phyloP scores from a whole-genome alignment of 2,888 invertebrate species.

The Heteromyza rotundicornis region DNA sequence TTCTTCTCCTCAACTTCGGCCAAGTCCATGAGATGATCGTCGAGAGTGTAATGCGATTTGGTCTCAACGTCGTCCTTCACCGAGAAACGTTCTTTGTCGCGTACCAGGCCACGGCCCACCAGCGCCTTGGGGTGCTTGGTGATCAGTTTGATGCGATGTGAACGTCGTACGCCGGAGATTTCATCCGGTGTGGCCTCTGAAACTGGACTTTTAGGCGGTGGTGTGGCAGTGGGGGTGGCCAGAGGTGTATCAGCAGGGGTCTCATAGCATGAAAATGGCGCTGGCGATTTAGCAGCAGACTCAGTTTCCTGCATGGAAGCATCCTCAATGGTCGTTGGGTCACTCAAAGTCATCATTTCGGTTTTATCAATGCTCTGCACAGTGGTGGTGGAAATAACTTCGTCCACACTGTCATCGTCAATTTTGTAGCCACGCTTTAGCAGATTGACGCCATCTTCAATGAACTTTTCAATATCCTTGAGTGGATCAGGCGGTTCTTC shows the following conservation, averaged over 20 bases:
- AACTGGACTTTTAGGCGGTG: conserved; percentile 38
- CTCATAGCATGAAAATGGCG: conserved; percentile 28
- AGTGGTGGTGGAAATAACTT: background rate
- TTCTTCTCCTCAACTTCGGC: conserved; percentile 56
- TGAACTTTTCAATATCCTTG: conserved; percentile 58
- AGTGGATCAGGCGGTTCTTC: conserved; percentile 50
- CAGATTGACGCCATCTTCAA: conserved; percentile 56
- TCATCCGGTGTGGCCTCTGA: conserved; percentile 14
- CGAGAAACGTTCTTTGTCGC: conserved; percentile 63
- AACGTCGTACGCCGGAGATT: conserved; percentile 68
- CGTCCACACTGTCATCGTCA: conserved; percentile 39
- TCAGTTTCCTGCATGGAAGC: background rate
- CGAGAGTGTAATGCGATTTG: conserved; percentile 57
- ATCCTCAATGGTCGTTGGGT: background rate
- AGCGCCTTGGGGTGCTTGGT: conserved; percentile 61
- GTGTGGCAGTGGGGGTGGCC: conserved; percentile 39
- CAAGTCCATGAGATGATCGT: conserved; percentile 53
- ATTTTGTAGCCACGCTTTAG: conserved; percentile 53
- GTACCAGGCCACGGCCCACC: conserved; percentile 71
- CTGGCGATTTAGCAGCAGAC: background rate
- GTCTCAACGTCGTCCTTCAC: conserved; percentile 51
- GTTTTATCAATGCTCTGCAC: background rate
- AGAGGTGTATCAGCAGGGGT: conserved; percentile 48
- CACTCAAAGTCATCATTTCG: background rate
- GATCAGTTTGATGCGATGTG: conserved; percentile 78